Evolutionary conservation across 2,113 vertebrate species (phyloP).

Genomic region (Poeciliopsis turrubarensis): DNA sequence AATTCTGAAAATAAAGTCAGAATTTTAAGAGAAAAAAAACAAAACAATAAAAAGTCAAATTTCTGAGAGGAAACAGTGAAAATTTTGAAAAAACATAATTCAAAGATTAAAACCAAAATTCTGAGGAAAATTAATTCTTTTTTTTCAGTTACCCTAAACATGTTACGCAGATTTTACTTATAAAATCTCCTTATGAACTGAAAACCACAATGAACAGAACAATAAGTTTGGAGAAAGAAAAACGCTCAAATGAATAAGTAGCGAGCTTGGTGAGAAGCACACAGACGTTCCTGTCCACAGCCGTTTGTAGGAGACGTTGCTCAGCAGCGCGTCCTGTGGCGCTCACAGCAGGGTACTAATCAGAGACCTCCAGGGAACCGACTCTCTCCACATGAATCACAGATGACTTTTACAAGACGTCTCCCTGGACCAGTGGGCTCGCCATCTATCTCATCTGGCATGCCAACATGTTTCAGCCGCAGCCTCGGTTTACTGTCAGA

Average conservation of each 20-base stretch:
- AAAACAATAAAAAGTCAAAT: too few relatives aligned
- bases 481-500: constrained; percentile 23
- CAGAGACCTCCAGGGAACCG: constrained; percentile 39
- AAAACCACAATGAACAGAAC: not conserved
- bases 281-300: constrained; percentile 5
- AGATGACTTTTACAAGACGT: constrained; percentile 48
- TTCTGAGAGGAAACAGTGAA: too few relatives aligned
- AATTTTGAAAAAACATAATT: too few relatives aligned
- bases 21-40: too few relatives aligned
- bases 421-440: constrained; percentile 35
- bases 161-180: too few relatives aligned
- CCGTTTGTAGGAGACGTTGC: constrained; percentile 19
- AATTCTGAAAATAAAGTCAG: too few relatives aligned
- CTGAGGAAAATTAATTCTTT: too few relatives aligned
- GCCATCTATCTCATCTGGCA: constrained; percentile 32
- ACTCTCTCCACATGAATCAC: constrained; percentile 45
- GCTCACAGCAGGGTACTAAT: constrained; percentile 57
- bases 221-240: not conserved
- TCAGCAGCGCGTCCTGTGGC: constrained; percentile 37
- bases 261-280: not conserved
- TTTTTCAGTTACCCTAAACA: too few relatives aligned
- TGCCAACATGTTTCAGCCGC: constrained; percentile 28
- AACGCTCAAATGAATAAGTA: not conserved
- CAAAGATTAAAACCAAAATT: too few relatives aligned
- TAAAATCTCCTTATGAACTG: not conserved